Percentiles rank a stretch among this genome's conserved stretches.
These are phyloP conservation scores for Salvelinus sp. DNA, from an alignment of 2,113 vertebrate genomes.

Conservation along the genomic window DNA sequence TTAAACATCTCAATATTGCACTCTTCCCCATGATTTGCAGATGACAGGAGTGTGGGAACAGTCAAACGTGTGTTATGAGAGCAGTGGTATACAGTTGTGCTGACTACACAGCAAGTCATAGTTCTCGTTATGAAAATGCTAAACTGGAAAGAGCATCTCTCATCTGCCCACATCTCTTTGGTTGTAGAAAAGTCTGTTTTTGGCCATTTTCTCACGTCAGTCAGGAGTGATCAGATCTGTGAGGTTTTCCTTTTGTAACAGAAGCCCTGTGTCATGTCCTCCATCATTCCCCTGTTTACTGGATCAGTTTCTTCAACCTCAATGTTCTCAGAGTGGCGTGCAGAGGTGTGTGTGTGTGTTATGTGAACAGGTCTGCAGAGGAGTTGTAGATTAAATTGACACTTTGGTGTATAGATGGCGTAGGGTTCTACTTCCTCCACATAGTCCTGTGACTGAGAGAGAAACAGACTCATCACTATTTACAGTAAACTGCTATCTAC, in stretches of 20 bases:
- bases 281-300: background rate
- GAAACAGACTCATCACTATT: background rate
- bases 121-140: background rate
- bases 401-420: conserved; percentile 75
- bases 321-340: background rate
- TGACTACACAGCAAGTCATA: background rate
- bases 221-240: background rate
- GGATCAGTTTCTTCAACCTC: background rate
- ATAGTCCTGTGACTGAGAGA: conserved; percentile 48
- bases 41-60: background rate
- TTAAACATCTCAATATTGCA: background rate
- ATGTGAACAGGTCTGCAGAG: conserved; percentile 55
- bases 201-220: too few relatives aligned
- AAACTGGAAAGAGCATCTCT: background rate
- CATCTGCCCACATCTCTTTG: background rate
- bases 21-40: background rate
- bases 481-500: background rate
- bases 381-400: conserved; percentile 79
- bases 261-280: background rate
- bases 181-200: background rate
- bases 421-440: conserved; percentile 76
- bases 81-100: background rate
- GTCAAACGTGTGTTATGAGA: background rate
- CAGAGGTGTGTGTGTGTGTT: conserved; percentile 27
- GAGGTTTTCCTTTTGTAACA: background rate